phyloP scores from a whole-genome alignment of 2,797 vertebrate genomes.

The Cyclura pinguis region DNA sequence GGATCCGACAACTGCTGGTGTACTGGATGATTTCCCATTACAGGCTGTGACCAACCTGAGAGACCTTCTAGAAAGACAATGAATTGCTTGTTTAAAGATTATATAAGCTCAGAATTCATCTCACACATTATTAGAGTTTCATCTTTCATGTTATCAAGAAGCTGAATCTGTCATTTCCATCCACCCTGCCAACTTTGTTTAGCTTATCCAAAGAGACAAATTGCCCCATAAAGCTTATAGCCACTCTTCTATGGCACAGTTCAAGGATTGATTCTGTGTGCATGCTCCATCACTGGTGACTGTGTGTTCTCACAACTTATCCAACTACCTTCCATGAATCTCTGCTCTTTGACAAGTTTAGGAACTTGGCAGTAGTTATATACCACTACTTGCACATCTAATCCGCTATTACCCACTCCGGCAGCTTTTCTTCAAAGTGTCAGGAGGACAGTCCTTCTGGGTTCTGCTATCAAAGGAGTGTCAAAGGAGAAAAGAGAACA shows the following conservation, averaged over 20 bases:
- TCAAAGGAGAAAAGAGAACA: too few species aligned
- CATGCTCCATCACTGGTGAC: background rate
- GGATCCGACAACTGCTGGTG: constrained; percentile 94
- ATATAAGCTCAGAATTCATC: background rate
- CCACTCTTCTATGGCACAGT: background rate
- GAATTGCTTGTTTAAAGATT: constrained; percentile 14
- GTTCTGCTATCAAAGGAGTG: background rate
- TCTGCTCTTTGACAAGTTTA: background rate
- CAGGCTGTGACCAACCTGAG: constrained; percentile 97
- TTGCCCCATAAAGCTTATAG: background rate
- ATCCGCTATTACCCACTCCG: background rate
- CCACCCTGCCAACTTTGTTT: background rate
- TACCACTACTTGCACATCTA: background rate
- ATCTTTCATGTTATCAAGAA: background rate
- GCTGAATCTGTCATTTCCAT: background rate
- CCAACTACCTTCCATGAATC: background rate
- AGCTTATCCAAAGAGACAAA: background rate
- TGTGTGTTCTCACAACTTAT: too few species aligned
- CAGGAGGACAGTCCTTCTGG: background rate
- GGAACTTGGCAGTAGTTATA: background rate
- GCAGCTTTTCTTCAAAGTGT: background rate
- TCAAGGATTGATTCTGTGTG: background rate
- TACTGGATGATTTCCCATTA: constrained; percentile 94
- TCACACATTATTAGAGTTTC: background rate
- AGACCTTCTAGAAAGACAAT: constrained; percentile 88